phyloP scores from a whole-genome alignment of 2,113 vertebrate species.

The Micromys minutus region DNA sequence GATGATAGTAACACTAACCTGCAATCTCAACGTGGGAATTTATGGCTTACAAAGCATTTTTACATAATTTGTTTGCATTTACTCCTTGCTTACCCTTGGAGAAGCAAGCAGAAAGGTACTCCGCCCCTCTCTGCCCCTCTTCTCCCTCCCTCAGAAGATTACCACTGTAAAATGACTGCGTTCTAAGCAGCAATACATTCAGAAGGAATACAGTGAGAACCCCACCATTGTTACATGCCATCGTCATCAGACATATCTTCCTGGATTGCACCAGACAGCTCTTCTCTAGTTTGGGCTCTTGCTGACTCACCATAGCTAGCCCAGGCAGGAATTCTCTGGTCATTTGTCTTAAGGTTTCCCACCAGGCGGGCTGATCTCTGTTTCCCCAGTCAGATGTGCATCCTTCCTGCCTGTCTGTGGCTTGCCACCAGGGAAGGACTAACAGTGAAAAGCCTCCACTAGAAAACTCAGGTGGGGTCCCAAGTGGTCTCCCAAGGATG shows the following conservation, averaged over 20 bases:
- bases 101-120: background rate
- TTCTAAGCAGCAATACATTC: constrained; percentile 21
- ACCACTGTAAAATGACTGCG: background rate
- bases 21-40: background rate
- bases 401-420: constrained; percentile 48
- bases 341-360: background rate
- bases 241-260: constrained; percentile 48
- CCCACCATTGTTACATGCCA: constrained; percentile 17
- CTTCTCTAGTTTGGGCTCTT: background rate
- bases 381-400: background rate
- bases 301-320: background rate
- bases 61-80: constrained; percentile 8
- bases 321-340: background rate
- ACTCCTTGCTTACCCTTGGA: constrained; percentile 42
- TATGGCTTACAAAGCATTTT: constrained; percentile 24
- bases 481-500: background rate
- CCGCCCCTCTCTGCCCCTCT: background rate
- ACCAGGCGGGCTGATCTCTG: background rate
- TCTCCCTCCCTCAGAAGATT: background rate
- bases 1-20: background rate
- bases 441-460: background rate
- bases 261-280: constrained; percentile 35
- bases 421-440: background rate
- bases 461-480: constrained; percentile 25
- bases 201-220: constrained; percentile 41